Evolutionary conservation across 2,113 vertebrate species (phyloP).

Genomic region (Scomber scombrus): DNA sequence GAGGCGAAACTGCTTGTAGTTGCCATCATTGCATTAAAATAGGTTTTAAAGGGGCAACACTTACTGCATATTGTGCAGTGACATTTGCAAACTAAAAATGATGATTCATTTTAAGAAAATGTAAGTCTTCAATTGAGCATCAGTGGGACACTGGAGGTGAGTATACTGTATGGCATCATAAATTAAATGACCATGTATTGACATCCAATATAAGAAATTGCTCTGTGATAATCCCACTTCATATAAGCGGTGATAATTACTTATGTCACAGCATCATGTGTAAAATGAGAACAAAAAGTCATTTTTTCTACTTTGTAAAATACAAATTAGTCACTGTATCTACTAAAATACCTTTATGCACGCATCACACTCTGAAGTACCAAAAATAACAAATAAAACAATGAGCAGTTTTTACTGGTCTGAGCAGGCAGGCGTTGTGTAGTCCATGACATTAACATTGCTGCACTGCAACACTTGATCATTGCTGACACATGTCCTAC

Average conservation of each 20-base stretch:
- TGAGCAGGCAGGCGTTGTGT: slow-evolving; percentile 27
- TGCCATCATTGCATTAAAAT: neutral
- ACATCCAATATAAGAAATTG: no score
- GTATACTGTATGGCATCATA: no score
- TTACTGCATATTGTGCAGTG: slow-evolving; percentile 20
- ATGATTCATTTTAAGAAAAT: neutral
- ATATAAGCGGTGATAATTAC: no score
- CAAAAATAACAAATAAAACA: neutral
- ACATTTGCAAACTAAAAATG: slow-evolving; percentile 39
- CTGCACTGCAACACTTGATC: slow-evolving; percentile 45
- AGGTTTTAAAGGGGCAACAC: neutral
- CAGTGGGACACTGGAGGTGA: neutral
- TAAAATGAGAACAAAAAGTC: no score
- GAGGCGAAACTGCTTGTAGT: neutral
- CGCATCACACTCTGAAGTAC: neutral
- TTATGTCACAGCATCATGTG: no score
- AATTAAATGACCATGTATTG: no score
- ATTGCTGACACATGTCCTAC: slow-evolving; percentile 49
- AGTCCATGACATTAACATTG: slow-evolving; percentile 16
- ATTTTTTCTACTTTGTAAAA: no score
- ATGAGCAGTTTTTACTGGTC: neutral
- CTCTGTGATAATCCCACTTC: no score
- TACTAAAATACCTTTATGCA: neutral
- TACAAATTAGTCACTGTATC: neutral
- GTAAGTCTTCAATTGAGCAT: neutral